These are phyloP conservation scores for Netelia inedita DNA, from an alignment of 2,888 invertebrate genomes.

Conservation along the genomic window DNA sequence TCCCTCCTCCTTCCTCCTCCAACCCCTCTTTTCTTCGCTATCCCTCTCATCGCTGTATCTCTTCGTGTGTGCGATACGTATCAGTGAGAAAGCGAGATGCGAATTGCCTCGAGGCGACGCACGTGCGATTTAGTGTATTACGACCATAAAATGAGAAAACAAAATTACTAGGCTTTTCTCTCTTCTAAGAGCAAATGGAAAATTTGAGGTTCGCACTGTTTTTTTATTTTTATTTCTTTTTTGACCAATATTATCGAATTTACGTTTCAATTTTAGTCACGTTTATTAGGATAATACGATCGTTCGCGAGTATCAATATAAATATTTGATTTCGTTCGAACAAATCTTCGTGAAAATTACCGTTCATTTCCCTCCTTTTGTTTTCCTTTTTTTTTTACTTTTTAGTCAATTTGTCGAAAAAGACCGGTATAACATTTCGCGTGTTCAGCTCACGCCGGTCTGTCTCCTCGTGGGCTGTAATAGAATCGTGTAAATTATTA, in stretches of 20 bases:
- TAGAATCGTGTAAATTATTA: slow-evolving; percentile 81
- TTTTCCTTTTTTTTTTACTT: neutral
- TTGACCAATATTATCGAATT: too few species aligned
- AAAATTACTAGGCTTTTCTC: neutral
- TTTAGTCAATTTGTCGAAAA: too few species aligned
- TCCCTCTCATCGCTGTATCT: slow-evolving; percentile 2
- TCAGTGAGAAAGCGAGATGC: neutral
- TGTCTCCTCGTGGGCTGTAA: slow-evolving; percentile 66
- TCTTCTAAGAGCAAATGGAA: neutral
- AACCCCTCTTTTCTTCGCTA: neutral
- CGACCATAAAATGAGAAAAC: neutral
- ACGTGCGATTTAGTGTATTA: neutral
- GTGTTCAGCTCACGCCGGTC: neutral
- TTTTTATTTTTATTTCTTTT: too few species aligned
- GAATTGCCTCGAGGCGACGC: slow-evolving; percentile 3
- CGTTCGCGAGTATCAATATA: too few species aligned
- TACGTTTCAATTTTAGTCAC: too few species aligned
- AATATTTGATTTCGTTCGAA: too few species aligned
- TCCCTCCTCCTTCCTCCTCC: neutral
- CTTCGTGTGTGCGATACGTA: neutral
- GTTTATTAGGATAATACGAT: too few species aligned
- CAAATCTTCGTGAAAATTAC: too few species aligned
- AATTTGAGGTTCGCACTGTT: neutral
- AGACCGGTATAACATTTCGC: neutral
- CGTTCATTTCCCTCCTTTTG: neutral